Percentiles rank a stretch among this genome's conserved stretches.
Evolutionary conservation across 35 echinoderm and acorn worm genomes (phyloP).

Genomic region (Diadema setosum): DNA sequence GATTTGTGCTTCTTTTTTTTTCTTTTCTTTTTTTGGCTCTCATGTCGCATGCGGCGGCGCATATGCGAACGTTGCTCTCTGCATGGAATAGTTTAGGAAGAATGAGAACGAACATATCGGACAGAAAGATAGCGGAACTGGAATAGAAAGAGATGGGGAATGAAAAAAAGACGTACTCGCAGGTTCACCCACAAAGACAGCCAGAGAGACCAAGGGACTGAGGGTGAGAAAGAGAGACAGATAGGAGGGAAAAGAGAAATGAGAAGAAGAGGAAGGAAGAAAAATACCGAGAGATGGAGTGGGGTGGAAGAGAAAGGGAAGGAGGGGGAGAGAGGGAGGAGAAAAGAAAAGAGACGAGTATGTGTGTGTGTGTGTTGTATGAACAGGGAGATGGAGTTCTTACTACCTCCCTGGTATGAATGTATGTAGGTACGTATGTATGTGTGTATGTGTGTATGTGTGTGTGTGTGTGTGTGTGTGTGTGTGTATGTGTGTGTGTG

Average conservation of each 20-base stretch:
- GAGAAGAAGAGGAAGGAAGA: not conserved
- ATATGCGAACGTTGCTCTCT: too few species aligned
- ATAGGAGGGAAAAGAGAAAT: not conserved
- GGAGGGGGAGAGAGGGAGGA: not conserved
- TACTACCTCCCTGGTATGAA: too few species aligned
- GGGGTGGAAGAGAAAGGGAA: not conserved
- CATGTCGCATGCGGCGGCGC: too few species aligned
- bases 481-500: not conserved
- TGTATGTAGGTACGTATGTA: not conserved
- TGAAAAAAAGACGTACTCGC: too few species aligned
- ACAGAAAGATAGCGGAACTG: too few species aligned
- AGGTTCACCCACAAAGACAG: not conserved
- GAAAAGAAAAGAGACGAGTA: not conserved
- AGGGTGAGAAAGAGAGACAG: not conserved
- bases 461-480: not conserved
- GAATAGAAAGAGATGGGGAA: too few species aligned
- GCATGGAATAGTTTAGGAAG: too few species aligned
- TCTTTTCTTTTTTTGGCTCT: too few species aligned
- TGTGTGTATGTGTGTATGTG: not conserved
- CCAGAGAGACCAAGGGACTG: not conserved
- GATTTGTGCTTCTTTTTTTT: too few species aligned
- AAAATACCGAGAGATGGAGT: not conserved
- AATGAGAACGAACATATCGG: too few species aligned
- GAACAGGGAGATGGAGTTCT: too few species aligned
- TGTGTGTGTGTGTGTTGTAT: not conserved